A percentile compares a stretch with the other conserved stretches of the same genome.
phyloP scores from a whole-genome alignment of 2,797 vertebrate species.

The Glyptemys insculpta region DNA sequence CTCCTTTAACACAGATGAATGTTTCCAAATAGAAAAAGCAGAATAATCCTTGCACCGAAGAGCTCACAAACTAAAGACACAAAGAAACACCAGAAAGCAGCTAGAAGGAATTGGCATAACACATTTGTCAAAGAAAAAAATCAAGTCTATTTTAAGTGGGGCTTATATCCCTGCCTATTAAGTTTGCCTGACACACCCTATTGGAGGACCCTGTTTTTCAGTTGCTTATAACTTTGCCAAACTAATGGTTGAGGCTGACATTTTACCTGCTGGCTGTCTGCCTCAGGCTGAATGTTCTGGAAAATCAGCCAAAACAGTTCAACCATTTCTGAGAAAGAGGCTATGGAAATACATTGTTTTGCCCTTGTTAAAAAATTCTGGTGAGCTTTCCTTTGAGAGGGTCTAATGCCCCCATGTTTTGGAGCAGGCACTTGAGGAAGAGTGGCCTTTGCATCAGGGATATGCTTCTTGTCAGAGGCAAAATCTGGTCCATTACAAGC shows the following conservation, averaged over 20 bases:
- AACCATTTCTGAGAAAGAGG: background rate
- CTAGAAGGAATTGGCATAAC: background rate
- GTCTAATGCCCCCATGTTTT: no score
- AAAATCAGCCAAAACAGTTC: background rate
- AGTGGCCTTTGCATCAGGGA: background rate
- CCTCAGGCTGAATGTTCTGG: background rate
- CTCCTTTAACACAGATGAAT: background rate
- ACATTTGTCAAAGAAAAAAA: background rate
- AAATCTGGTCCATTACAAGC: background rate
- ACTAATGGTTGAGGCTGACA: background rate
- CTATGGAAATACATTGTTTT: background rate
- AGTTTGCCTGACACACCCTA: background rate
- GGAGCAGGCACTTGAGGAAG: background rate
- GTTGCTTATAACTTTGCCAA: background rate
- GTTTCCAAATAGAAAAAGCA: background rate
- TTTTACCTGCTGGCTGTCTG: background rate
- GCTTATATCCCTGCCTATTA: background rate
- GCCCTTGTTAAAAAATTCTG: rapidly evolving
- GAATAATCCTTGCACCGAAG: background rate
- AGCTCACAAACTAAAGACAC: background rate
- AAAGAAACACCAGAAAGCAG: background rate
- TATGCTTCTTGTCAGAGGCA: background rate
- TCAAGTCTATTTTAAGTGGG: background rate
- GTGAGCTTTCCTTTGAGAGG: background rate
- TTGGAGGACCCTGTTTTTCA: background rate